These are phyloP conservation scores for Ormyrus thymus DNA, from an alignment of 2,888 invertebrate species.

Conservation along the genomic window DNA sequence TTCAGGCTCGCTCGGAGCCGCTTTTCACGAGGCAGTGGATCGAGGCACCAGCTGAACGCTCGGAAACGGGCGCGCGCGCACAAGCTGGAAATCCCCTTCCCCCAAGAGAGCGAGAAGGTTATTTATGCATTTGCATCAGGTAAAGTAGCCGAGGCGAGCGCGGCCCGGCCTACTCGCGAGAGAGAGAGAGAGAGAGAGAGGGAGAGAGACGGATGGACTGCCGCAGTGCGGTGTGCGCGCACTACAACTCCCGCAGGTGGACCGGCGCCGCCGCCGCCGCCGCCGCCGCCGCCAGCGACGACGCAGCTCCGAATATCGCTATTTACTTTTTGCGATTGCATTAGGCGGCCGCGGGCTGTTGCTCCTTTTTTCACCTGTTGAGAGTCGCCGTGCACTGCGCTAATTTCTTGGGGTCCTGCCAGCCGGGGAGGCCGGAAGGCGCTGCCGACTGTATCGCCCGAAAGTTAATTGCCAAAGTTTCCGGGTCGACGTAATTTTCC, in stretches of 20 bases:
- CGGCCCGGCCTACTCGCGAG: not conserved
- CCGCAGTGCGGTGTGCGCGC: constrained; percentile 49
- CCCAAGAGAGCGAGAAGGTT: constrained; percentile 2
- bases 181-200: not conserved
- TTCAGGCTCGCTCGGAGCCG: not conserved
- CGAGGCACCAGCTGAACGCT: not conserved
- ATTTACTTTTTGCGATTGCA: too few species aligned
- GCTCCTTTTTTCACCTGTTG: not conserved
- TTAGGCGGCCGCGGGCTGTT: too few species aligned
- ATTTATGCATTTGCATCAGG: constrained; percentile 42
- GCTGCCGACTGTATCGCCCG: too few species aligned
- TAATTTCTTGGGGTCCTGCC: not conserved
- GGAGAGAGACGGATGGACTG: constrained; percentile 21
- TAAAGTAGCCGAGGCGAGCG: not conserved
- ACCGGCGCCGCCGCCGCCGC: not conserved
- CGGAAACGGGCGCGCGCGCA: not conserved
- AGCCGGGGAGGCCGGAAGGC: not conserved
- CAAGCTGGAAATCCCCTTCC: not conserved
- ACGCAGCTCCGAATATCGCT: too few species aligned
- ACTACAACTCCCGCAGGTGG: too few species aligned
- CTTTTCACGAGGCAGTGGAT: not conserved
- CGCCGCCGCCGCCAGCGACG: too few species aligned
- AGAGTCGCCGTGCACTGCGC: not conserved
- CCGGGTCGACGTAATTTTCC: too few species aligned
- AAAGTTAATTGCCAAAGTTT: too few species aligned